Conservation (phyloP, 2,113 vertebrate genomes). For the Melierax canorus region DNA sequence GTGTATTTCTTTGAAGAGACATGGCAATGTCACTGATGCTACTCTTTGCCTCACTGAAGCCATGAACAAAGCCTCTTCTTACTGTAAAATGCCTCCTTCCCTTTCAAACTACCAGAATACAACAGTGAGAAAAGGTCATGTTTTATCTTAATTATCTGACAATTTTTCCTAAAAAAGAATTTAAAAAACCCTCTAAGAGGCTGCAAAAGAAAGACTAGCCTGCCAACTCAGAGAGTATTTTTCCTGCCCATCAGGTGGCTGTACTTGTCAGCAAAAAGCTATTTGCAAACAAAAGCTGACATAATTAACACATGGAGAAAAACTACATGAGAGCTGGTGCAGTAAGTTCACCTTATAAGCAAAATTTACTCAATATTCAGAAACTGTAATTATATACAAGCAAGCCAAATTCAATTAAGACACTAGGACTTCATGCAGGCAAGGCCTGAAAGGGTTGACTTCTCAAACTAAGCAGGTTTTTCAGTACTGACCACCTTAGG, state of each 20-base stretch:
- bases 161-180: neutral
- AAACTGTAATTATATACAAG: neutral
- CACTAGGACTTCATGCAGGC: neutral
- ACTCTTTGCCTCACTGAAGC: neutral
- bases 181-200: neutral
- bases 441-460: neutral
- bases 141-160: neutral
- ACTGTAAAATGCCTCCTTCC: neutral
- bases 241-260: neutral
- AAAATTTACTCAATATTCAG: neutral
- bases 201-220: neutral
- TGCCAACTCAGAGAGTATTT: neutral
- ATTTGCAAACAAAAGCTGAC: neutral
- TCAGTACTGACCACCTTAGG: neutral
- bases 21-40: neutral
- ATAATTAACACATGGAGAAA: neutral
- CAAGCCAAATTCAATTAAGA: neutral
- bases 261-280: neutral
- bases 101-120: neutral
- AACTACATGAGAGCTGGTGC: neutral
- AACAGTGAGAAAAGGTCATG: neutral
- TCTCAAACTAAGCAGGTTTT: neutral
- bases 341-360: neutral
- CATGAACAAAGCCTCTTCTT: neutral
- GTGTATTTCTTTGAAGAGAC: neutral